Conservation (phyloP, 1,140 invertebrate species). For the Gonatopus flavifemur region DNA sequence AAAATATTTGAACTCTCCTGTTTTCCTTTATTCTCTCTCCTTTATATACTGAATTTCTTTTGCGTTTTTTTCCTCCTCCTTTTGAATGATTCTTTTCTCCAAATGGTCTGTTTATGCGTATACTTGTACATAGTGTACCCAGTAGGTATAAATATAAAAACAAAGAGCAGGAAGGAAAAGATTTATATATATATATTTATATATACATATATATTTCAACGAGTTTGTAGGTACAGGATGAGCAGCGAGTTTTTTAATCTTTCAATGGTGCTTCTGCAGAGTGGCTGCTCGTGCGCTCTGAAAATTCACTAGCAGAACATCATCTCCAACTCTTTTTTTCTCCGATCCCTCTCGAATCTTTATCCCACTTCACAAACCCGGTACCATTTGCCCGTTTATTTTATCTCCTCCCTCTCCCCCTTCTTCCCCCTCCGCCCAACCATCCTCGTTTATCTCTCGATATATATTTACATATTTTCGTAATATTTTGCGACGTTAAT, state of each 20-base stretch:
- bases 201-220: no score
- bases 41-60: background rate
- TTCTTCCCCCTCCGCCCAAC: constrained; percentile 25
- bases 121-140: constrained; percentile 19
- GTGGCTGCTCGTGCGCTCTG: no score
- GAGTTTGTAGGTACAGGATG: no score
- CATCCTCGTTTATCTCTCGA: constrained; percentile 34
- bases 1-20: constrained; percentile 16
- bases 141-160: constrained; percentile 1
- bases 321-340: background rate
- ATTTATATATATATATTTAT: constrained; percentile 30
- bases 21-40: background rate
- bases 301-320: no score
- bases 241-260: constrained; percentile 40
- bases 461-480: constrained; percentile 51
- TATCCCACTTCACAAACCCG: constrained; percentile 27
- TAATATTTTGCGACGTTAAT: constrained; percentile 46
- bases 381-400: constrained; percentile 17
- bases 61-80: background rate
- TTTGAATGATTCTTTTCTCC: constrained; percentile 9
- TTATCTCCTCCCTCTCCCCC: constrained; percentile 2
- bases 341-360: constrained; percentile 29
- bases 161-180: constrained; percentile 8
- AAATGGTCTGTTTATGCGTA: constrained; percentile 22
- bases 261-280: constrained; percentile 36